Percentiles rank a stretch among this genome's conserved stretches.
Evolutionary conservation across 2,888 invertebrate genomes (phyloP).

Genomic region (Hartigia nigra): DNA sequence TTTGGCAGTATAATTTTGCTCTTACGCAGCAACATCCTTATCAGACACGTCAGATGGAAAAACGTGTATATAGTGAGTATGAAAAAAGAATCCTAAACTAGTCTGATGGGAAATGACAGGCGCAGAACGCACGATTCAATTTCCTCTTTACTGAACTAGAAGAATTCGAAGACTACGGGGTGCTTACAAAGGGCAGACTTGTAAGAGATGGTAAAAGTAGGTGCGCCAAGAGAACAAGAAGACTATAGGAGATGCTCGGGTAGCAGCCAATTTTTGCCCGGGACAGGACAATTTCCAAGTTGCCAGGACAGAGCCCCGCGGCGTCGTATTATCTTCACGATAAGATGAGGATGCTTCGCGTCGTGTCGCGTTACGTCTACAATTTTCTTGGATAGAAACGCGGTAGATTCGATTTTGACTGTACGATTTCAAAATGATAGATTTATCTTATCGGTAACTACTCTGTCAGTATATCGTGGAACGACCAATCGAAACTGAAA

Average conservation of each 20-base stretch:
- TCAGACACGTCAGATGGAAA: neutral
- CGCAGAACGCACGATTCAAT: slow-evolving; percentile 20
- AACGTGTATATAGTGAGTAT: neutral
- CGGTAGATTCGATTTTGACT: slow-evolving; percentile 21
- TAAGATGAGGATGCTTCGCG: slow-evolving; percentile 8
- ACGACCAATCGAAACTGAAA: neutral
- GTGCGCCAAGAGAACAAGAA: neutral
- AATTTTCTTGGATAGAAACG: slow-evolving; percentile 12
- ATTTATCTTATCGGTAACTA: neutral
- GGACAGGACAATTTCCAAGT: slow-evolving; percentile 41
- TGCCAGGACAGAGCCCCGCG: slow-evolving; percentile 29
- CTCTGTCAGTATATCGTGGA: neutral
- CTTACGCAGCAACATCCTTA: neutral
- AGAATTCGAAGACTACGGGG: neutral
- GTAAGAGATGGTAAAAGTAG: neutral
- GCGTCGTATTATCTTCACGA: slow-evolving; percentile 23
- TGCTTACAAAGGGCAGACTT: neutral
- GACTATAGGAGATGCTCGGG: slow-evolving; percentile 6
- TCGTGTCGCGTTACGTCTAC: neutral
- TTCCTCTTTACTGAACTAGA: slow-evolving; percentile 19
- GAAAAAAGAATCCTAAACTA: neutral
- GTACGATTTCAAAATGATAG: slow-evolving; percentile 4
- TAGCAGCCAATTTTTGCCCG: slow-evolving; percentile 36
- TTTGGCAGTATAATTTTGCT: neutral
- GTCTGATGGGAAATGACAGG: neutral